Evolutionary conservation across 2,113 vertebrate genomes (phyloP).

Genomic region (Romanogobio albipinnatus): DNA sequence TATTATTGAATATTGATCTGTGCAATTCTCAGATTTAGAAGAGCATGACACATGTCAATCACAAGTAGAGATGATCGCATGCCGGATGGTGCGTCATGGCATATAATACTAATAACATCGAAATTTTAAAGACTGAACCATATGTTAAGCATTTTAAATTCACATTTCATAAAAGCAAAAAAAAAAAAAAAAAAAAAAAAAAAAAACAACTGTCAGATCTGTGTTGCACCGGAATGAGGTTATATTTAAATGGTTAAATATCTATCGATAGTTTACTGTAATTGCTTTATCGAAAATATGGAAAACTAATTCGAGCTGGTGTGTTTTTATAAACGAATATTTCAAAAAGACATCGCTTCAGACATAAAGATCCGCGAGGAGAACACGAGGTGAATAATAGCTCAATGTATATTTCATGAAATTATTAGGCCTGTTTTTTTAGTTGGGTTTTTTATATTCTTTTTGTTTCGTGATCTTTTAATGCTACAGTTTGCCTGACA

Average conservation of each 20-base stretch:
- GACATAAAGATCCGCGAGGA: neutral
- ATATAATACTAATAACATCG: neutral
- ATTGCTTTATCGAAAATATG: neutral
- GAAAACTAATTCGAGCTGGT: neutral
- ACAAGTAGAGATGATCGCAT: neutral
- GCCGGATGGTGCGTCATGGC: neutral
- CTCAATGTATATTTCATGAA: too few species aligned
- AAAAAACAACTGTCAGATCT: neutral
- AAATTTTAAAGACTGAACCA: neutral
- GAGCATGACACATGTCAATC: neutral
- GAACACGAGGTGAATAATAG: neutral
- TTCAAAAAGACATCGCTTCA: neutral
- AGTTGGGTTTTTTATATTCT: neutral
- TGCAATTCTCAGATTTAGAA: neutral
- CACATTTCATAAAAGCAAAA: neutral
- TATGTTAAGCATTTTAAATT: neutral
- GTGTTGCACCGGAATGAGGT: neutral
- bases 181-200: neutral
- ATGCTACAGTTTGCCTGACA: neutral
- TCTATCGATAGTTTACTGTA: neutral
- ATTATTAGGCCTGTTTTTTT: too few species aligned
- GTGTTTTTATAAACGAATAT: constrained; percentile 15
- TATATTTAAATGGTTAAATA: too few species aligned
- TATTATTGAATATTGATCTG: neutral
- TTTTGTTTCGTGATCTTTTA: neutral